Evolutionary conservation across 1,140 invertebrate species (phyloP), one percentile per base, ranked within the genome.

Genomic region (Stegodyphus mimosarum): DNA sequence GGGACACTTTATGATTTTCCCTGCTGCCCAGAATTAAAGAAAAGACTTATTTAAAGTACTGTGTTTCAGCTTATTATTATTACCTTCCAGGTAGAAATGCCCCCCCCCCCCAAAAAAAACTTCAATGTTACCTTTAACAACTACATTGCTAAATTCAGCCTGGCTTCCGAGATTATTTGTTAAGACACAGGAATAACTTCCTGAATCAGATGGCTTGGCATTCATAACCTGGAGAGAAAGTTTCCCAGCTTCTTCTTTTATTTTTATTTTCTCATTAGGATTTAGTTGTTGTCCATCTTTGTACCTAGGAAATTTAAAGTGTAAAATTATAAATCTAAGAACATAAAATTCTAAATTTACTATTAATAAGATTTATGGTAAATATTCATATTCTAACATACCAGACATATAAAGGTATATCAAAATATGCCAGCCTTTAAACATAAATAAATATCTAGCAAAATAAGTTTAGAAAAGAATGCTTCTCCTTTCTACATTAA

Each of bases 181-280:
- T 0, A 97, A 96, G 2, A 97, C 93, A 13, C 98, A 94, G 0
- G 96, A 96, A 89, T 98, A 99, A n/a, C 95, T 95, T 9, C 97
- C 98, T 51, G 95, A 92, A 90, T 99, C 98, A 50, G 95, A 95
- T 1, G 97, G 91, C 73, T 93, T 93, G 0, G 95, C 94, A 80
- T 96, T 94, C 81, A 94, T 94, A 69, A 99, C 95, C 15, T 94
- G 93, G 33, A 99, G 91, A 49, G 93, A 93, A 88, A 94, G 93
- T 7, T 93, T 92, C 0, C 91, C 92, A n/a, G 50, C 71, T 86
- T 95, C 94, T 88, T 94, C 93, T 1, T 92, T 90, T 17, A 96
- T 93, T 80, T 93, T 93, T 13, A 96, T 92, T 79, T 94, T 91
- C 64, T 95, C 93, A 6, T 93, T 93, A 63, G 92, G 91, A 71